A percentile compares a stretch with the other conserved stretches of the same genome.
phyloP scores from a whole-genome alignment of 2,888 invertebrate species.

The Sinhomidia bicolor region DNA sequence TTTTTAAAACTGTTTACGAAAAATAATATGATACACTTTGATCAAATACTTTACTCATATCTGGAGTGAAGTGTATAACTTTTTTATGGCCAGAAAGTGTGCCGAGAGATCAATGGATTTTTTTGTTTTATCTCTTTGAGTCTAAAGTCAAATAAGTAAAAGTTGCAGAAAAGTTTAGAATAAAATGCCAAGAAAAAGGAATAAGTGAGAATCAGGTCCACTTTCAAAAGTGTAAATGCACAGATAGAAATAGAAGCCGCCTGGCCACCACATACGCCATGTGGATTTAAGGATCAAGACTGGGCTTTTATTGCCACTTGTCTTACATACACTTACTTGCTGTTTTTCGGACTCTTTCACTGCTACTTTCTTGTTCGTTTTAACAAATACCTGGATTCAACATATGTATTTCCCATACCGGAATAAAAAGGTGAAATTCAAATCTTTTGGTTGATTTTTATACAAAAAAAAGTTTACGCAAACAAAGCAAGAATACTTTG shows the following conservation, averaged over 20 bases:
- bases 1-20: constrained; percentile 21
- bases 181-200: not conserved
- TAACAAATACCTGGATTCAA: not conserved
- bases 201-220: not conserved
- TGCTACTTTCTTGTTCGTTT: too few species aligned
- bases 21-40: constrained; percentile 36
- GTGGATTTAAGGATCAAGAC: constrained; percentile 36
- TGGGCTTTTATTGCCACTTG: constrained; percentile 22
- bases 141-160: constrained; percentile 57
- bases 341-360: too few species aligned
- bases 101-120: constrained; percentile 36
- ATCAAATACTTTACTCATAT: not conserved
- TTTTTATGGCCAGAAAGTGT: constrained; percentile 40
- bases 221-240: not conserved
- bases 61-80: constrained; percentile 10
- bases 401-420: not conserved
- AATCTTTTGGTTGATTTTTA: not conserved
- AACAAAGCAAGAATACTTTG: not conserved
- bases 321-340: constrained; percentile 17
- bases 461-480: not conserved
- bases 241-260: constrained; percentile 27
- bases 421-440: constrained; percentile 6
- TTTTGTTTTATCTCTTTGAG: constrained; percentile 30
- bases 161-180: constrained; percentile 55
- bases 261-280: constrained; percentile 40